Base-by-base conservation (phyloP, 2,113 vertebrate genomes). In the Eretmochelys imbricata region DNA sequence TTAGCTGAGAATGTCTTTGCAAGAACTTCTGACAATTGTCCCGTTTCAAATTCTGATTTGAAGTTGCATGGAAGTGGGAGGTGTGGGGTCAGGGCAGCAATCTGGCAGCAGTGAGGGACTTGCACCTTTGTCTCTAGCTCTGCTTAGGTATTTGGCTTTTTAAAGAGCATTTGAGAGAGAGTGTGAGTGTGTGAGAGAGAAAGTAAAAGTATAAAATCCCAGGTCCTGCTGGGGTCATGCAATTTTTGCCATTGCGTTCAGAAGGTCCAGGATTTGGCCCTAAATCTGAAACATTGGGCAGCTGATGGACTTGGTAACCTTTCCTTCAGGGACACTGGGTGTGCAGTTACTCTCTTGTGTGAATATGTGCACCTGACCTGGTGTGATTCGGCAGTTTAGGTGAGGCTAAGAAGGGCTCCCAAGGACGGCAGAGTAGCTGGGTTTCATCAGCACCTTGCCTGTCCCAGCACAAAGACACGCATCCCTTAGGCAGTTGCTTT, bases 401-500 rank as follows among this genome's bases (percentile, higher is more conserved):
- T 88, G 82, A 82, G 69, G 42, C 84, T 85, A 49, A n/a, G 86
- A 17, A 78, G 81, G 88, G 49, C 82, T 91, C 59, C 85, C 78
- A 14, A 27, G 1, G 82, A 89, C 80, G 38, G 72, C 24, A 62
- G 85, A 82, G 48, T 3, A n/a, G 7, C 1, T 13, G 49, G 90
- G 6, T 62, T 65, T 46, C 87, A 62, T 46, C 87, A 82, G 4
- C 0, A 5, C 35, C 8, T 0, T 0, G 38, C 5, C 82, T 50
- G 84, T n/a, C 75, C 42, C 75, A 72, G n/a, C 35, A 72, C 19
- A 38, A 38, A 20, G 31, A 17, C 38, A 25, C 3, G 62, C 57
- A 1, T 53, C 82, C 46, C 75, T 76, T 3, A 5, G n/a, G 78
- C 1, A 0, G 1, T 6, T 13, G 88, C 0, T 0, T 48, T 75